Percentiles rank a stretch among this genome's conserved stretches.
These are phyloP conservation scores for Serripes groenlandicus DNA, from an alignment of 2,888 invertebrate genomes.

Conservation along the genomic window DNA sequence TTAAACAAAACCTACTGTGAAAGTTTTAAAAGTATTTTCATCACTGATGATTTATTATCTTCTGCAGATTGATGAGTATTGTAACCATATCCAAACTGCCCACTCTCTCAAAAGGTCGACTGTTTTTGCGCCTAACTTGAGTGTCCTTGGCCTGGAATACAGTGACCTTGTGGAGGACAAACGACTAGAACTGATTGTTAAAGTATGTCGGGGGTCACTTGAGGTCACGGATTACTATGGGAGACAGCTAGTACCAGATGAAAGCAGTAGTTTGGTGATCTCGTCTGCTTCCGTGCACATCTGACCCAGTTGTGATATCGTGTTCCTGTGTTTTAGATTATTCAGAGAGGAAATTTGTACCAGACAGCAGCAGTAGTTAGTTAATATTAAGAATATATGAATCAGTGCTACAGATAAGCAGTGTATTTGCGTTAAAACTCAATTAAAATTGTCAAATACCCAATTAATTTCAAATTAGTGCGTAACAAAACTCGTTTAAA, in stretches of 20 bases:
- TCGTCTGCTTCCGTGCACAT: neutral
- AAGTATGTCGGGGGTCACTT: conserved; percentile 72
- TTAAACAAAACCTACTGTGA: no score
- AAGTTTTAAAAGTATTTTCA: no score
- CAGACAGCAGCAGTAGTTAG: neutral
- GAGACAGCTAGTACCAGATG: conserved; percentile 63
- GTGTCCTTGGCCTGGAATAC: conserved; percentile 68
- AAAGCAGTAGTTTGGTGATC: conserved; percentile 1
- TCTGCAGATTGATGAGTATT: conserved; percentile 14
- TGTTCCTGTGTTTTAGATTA: neutral
- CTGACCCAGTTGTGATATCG: neutral
- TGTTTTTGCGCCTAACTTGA: conserved; percentile 66
- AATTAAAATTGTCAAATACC: no score
- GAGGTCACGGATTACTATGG: conserved; percentile 70
- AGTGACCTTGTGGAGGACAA: conserved; percentile 74
- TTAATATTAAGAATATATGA: neutral
- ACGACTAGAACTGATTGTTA: conserved; percentile 66
- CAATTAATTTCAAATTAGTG: no score
- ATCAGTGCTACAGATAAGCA: no score
- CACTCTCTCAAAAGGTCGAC: conserved; percentile 54
- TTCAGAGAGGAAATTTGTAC: neutral
- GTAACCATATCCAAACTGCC: neutral
- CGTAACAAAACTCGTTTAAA: no score
- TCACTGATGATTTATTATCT: no score
- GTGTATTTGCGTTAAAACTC: no score